These are phyloP conservation scores for Lerema accius DNA, from an alignment of 1,140 invertebrate species.

Conservation along the genomic window DNA sequence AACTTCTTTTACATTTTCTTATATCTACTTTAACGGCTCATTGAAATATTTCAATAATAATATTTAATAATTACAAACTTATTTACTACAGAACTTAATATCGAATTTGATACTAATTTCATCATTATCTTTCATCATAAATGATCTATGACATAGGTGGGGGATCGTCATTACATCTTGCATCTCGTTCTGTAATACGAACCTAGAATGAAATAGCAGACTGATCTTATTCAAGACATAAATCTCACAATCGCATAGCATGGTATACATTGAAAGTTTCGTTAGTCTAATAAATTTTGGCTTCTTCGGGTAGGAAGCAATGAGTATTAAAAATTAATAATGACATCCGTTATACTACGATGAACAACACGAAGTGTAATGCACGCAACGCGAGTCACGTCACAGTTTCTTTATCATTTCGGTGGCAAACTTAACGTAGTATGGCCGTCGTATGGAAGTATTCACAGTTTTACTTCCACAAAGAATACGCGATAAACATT, in stretches of 20 bases:
- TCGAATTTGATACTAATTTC: background rate
- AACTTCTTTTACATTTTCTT: too few species aligned
- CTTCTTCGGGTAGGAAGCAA: background rate
- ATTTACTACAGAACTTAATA: too few species aligned
- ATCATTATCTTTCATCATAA: background rate
- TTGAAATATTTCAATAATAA: too few species aligned
- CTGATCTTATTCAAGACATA: background rate
- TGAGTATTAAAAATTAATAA: slow-evolving; percentile 2
- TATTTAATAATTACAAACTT: too few species aligned
- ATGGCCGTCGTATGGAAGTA: slow-evolving; percentile 82
- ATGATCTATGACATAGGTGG: slow-evolving; percentile 1
- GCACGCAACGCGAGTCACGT: slow-evolving; percentile 56
- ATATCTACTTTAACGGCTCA: too few species aligned
- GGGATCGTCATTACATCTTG: slow-evolving; percentile 7
- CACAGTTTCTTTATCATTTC: slow-evolving; percentile 80
- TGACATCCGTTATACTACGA: background rate
- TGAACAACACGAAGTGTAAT: background rate
- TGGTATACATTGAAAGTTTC: slow-evolving; percentile 13
- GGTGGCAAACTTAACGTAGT: slow-evolving; percentile 81
- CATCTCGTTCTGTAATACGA: slow-evolving; percentile 13
- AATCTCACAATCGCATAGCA: background rate
- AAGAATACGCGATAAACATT: slow-evolving; percentile 83
- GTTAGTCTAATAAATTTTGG: background rate
- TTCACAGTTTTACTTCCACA: slow-evolving; percentile 83
- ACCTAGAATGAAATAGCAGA: background rate